Conservation (phyloP, 2,113 vertebrate species). For the Echinops telfairi region DNA sequence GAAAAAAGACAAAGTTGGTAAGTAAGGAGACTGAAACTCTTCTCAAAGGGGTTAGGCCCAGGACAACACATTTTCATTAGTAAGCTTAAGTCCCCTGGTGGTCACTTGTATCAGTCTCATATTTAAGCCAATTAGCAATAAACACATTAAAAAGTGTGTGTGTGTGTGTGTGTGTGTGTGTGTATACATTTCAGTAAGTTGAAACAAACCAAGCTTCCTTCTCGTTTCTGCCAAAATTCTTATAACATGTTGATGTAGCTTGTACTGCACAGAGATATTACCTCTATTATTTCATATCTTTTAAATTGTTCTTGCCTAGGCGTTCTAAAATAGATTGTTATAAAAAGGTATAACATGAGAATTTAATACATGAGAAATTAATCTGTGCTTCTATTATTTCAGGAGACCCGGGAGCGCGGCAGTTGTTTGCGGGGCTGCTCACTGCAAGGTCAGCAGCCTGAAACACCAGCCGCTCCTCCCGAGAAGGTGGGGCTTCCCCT, state of each 20-base stretch:
- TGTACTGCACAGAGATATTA: not conserved
- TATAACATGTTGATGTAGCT: not conserved
- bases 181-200: no score
- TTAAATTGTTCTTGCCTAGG: not conserved
- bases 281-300: not conserved
- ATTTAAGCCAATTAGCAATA: not conserved
- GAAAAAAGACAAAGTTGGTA: not conserved
- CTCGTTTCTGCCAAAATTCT: not conserved
- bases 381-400: not conserved
- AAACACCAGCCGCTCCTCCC: no score
- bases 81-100: not conserved
- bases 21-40: not conserved
- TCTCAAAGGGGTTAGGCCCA: not conserved
- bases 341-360: not conserved
- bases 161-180: no score
- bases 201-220: not conserved
- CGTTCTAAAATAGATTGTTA: not conserved
- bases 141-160: not conserved
- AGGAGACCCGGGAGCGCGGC: no score
- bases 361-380: not conserved
- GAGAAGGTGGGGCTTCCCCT: no score
- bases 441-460: no score
- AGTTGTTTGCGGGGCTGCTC: no score
- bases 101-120: not conserved
- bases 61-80: not conserved